Base-by-base conservation (phyloP, 2,888 invertebrate species). In the Drosophila hawaiiensis region DNA sequence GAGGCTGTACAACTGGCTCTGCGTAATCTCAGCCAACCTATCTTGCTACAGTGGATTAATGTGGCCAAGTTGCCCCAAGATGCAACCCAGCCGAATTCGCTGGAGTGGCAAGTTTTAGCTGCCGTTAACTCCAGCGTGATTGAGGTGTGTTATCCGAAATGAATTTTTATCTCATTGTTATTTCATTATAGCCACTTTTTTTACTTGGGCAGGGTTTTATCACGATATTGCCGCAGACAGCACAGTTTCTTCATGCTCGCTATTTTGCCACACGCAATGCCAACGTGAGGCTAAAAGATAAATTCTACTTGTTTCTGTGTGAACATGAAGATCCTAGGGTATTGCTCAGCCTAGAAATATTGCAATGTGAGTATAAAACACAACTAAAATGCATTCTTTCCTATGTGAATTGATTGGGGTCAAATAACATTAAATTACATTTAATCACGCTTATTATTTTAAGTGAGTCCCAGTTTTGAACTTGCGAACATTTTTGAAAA, bases 251-350 rank as follows among this genome's bases (percentile, higher is more conserved):
- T 10, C 88, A 90, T 63, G 91, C 92, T 14, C 92, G 93, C 63
- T 92, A 91, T 76, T 92, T 82, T 89, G 92, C 92, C 74, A 93
- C 92, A 29, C 91, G 93, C 33, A 85, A 91, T 61, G 91, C 92
- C 25, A 73, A 91, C 62, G 83, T 92, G 52, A 81, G 93, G 28
- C 85, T 93, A 35, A 92, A 92, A 84, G 93, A 93, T 78, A 92
- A 92, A 81, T 78, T 85, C 59, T 92, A 93, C 83, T 83, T 93
- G 65, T 92, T 93, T 79, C 73, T 93, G 55, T 92, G 91, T 56
- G 92, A 89, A 47, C 77, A 84, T 52, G 92, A 92, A 77, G 76
- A 82, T 62, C 91, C 92, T 5, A 66, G 54, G 70, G 87, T 91
- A 59, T 78, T 92, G 63, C 80, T 93, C 62, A 79, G 82, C 53